Percentiles rank a stretch among this genome's conserved stretches.
These are phyloP conservation scores for Alethe diademata DNA, from an alignment of 2,113 vertebrate species.

Conservation along the genomic window DNA sequence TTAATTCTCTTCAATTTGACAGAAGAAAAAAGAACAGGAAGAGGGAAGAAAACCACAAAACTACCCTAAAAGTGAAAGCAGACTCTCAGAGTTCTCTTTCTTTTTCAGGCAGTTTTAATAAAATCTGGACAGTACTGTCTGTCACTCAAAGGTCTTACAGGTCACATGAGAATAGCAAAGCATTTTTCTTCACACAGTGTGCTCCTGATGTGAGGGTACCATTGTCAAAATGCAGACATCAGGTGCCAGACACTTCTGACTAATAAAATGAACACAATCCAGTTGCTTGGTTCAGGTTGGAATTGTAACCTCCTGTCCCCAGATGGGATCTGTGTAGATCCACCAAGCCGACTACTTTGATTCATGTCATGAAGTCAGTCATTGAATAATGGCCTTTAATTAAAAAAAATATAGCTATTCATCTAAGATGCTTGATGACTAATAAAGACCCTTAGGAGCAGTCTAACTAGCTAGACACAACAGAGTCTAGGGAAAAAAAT, in stretches of 20 bases:
- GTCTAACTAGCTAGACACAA: not conserved
- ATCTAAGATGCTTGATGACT: not conserved
- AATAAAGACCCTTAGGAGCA: slow-evolving; percentile 20
- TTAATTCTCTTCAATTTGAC: not conserved
- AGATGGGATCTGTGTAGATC: not conserved
- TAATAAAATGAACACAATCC: not conserved
- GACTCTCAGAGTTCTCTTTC: not conserved
- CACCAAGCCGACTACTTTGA: not conserved
- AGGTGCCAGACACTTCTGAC: not conserved
- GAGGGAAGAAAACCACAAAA: not conserved
- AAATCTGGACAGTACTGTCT: not conserved
- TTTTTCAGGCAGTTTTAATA: not conserved
- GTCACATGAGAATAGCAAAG: not conserved
- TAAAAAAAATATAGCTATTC: not conserved
- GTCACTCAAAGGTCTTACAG: not conserved
- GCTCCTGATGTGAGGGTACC: not conserved
- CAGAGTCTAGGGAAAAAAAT: not conserved
- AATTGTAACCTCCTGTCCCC: not conserved
- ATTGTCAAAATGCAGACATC: not conserved
- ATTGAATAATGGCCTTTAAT: not conserved
- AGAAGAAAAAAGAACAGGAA: not conserved
- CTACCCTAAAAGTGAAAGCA: not conserved
- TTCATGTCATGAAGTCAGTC: not conserved
- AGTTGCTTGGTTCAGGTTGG: not conserved
- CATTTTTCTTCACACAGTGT: not conserved